Base-by-base conservation (phyloP, 2,797 vertebrate genomes). In the Spondyliosoma cantharus region DNA sequence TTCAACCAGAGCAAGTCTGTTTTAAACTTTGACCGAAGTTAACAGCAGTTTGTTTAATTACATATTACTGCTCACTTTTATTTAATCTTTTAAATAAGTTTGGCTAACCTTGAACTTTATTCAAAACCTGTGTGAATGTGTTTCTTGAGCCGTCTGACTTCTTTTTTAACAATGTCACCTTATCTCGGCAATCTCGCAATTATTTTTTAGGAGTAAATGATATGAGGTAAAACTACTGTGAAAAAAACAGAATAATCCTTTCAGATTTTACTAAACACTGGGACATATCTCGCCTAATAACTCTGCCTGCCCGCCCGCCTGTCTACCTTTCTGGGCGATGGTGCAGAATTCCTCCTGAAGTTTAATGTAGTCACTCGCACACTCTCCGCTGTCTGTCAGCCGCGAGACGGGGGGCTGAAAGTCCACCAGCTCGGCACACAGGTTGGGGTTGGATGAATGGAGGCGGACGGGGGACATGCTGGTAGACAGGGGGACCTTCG, bases 391-490 rank as follows among this genome's bases (percentile, higher is more conserved):
- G 90, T 99, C 97, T 0, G 94, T 87, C 85, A 97, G 94, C 24
- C 96, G 95, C 67, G 96, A 94, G 48, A 93, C 96, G 0, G 97
- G 96, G 43, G 95, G 94, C 91, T 97, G 97, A 88, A 96, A 98
- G 88, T 99, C 98, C 32, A 80, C 93, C 14, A 97, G 95, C 83
- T 99, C 98, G 29, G 96, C 97, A 85, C 96, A 99, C 59, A 99
- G 96, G 93, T 99, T 99, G 61, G 98, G 98, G 91, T 99, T 99
- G 82, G 98, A 99, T 45, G 98, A 97, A 93, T 99, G 98, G 87
- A 99, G 93, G 66, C 98, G 96, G 85, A 98, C 93, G 0, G 97
- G 96, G 49, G 98, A 97, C 96, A 98, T 96, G 11, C 97, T 97
- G 72, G 97, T 93, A 77, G 97, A 98, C 84, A 97, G 95, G 82